Evolutionary conservation across 2,113 vertebrate species (phyloP).

Genomic region (Turdus rufiventris): DNA sequence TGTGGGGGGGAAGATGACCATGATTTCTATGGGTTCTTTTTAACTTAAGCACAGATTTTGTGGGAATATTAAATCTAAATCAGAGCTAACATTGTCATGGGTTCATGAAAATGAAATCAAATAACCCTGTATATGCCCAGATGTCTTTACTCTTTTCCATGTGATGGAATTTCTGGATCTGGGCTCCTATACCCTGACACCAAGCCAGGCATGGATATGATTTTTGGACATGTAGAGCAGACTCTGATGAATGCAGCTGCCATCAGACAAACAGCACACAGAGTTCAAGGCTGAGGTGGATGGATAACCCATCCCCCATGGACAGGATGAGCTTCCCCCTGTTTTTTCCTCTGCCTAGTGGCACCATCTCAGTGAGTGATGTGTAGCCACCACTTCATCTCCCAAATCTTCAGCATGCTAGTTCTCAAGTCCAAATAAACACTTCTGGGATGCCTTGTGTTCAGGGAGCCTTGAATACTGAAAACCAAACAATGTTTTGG

Average conservation of each 20-base stretch:
- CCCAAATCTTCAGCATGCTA: neutral
- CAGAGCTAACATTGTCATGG: fast-evolving
- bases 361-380: neutral
- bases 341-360: neutral
- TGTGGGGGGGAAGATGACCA: neutral
- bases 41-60: neutral
- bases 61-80: neutral
- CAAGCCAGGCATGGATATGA: neutral
- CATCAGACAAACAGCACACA: neutral
- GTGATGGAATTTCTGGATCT: neutral
- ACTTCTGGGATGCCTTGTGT: neutral
- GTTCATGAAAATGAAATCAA: neutral
- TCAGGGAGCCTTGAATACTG: neutral
- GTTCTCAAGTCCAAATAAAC: neutral
- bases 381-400: neutral
- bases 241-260: neutral
- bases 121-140: neutral
- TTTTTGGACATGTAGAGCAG: neutral
- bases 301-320: neutral
- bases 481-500: neutral
- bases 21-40: neutral
- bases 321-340: neutral
- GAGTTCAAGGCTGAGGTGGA: neutral
- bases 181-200: neutral
- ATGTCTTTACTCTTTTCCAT: neutral